These are phyloP conservation scores for Mythimna lalbum DNA, from an alignment of 2,888 invertebrate genomes.

Conservation along the genomic window DNA sequence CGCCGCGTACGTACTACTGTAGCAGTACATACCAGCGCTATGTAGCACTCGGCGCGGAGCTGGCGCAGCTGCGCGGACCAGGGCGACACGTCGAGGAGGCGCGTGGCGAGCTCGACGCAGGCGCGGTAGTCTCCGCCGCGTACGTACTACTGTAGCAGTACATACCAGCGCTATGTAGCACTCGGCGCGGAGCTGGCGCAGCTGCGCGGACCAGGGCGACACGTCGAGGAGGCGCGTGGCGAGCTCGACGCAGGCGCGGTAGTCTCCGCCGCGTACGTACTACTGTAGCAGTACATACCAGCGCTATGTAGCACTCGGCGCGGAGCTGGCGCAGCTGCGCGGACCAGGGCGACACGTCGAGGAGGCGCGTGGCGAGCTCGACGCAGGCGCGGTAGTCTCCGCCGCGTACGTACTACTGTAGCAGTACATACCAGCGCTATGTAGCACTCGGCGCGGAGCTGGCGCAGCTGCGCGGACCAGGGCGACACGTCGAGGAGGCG, in stretches of 20 bases:
- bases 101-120: conserved; percentile 88
- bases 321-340: conserved; percentile 92
- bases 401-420: not conserved
- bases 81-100: conserved; percentile 96
- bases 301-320: conserved; percentile 95
- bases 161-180: conserved; percentile 88
- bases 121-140: conserved; percentile 69
- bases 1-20: conserved; percentile 41
- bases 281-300: conserved; percentile 69
- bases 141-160: not conserved
- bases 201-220: conserved; percentile 96
- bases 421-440: conserved; percentile 7
- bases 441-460: conserved; percentile 91
- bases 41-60: conserved; percentile 89
- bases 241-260: conserved; percentile 82
- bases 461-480: conserved; percentile 95
- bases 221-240: conserved; percentile 93
- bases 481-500: conserved; percentile 90
- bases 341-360: conserved; percentile 98
- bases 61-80: conserved; percentile 96
- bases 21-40: conserved; percentile 2
- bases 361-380: conserved; percentile 91
- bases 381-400: conserved; percentile 83
- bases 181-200: conserved; percentile 93
- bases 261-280: too few relatives aligned